Conservation (phyloP, 2,113 vertebrate species). For the Epinephelus cyanopodus region DNA sequence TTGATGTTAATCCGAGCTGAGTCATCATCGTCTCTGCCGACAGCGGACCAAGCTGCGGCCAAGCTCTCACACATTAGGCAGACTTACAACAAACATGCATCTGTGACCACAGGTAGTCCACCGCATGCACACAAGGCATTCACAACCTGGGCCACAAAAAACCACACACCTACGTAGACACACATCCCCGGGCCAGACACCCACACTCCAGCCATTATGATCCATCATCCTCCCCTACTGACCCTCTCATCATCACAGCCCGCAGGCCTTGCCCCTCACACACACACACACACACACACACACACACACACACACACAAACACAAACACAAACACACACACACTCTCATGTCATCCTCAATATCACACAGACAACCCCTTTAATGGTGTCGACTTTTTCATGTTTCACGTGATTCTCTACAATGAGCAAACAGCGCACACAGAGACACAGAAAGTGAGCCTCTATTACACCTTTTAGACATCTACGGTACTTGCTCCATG, state of each 20-base stretch:
- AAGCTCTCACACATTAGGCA: conserved; percentile 17
- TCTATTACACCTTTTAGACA: conserved; percentile 58
- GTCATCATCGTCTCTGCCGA: conserved; percentile 31
- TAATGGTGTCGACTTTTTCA: conserved; percentile 47
- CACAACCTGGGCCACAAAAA: not conserved
- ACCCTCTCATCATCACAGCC: conserved; percentile 63
- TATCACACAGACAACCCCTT: conserved; percentile 34
- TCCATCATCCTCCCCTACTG: conserved; percentile 61
- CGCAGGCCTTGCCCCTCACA: conserved; percentile 7
- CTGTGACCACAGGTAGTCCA: conserved; percentile 22
- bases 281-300: conserved; percentile 6
- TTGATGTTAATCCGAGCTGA: conserved; percentile 36
- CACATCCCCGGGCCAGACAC: conserved; percentile 45
- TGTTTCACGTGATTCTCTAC: conserved; percentile 38
- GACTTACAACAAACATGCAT: conserved; percentile 20
- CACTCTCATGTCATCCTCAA: conserved; percentile 28
- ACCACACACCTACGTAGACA: conserved; percentile 21
- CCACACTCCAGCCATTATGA: conserved; percentile 60
- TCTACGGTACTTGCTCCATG: conserved; percentile 54
- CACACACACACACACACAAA: not conserved
- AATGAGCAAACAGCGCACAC: conserved; percentile 49
- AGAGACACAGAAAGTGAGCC: conserved; percentile 41
- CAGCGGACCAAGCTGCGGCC: not conserved
- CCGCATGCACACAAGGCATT: not conserved
- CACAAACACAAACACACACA: conserved; percentile 5